phyloP scores from a whole-genome alignment of 2,113 vertebrate genomes.

The Chitala chitala region DNA sequence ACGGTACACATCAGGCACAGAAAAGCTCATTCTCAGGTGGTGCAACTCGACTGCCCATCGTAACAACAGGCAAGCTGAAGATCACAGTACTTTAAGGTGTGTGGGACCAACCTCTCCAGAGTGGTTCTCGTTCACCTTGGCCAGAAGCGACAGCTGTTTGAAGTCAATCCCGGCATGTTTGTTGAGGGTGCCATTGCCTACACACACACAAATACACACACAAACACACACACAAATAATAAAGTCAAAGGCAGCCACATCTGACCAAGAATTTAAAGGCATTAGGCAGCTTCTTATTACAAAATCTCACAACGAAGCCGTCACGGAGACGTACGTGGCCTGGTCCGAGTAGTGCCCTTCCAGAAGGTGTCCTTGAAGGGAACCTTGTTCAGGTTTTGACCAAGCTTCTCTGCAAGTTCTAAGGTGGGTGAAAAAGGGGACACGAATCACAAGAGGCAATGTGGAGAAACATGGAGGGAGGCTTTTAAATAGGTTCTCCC shows the following conservation, averaged over 20 bases:
- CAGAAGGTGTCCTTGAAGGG: conserved; percentile 96
- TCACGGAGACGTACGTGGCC: conserved; percentile 74
- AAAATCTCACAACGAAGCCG: background rate
- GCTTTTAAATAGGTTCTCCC: background rate
- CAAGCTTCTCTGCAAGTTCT: conserved; percentile 93
- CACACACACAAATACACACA: conserved; percentile 36
- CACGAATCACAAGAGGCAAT: background rate
- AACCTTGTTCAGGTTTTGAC: conserved; percentile 83
- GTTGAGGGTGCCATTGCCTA: conserved; percentile 47
- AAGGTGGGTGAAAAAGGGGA: conserved; percentile 3
- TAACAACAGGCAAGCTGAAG: background rate
- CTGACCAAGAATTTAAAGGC: background rate
- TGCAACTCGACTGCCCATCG: no score
- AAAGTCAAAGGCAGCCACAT: background rate
- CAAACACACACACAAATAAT: background rate
- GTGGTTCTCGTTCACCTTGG: conserved; percentile 89
- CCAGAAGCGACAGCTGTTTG: conserved; percentile 80
- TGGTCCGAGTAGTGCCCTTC: conserved; percentile 94
- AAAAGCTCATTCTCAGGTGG: background rate
- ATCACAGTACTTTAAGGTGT: no score
- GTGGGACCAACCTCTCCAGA: conserved; percentile 81
- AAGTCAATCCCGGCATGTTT: conserved; percentile 80
- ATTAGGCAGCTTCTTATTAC: no score
- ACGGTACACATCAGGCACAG: background rate
- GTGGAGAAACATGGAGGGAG: background rate